A percentile compares a stretch with the other conserved stretches of the same genome.
These are phyloP conservation scores for Euura lappo DNA, from an alignment of 1,140 invertebrate species.

Conservation along the genomic window DNA sequence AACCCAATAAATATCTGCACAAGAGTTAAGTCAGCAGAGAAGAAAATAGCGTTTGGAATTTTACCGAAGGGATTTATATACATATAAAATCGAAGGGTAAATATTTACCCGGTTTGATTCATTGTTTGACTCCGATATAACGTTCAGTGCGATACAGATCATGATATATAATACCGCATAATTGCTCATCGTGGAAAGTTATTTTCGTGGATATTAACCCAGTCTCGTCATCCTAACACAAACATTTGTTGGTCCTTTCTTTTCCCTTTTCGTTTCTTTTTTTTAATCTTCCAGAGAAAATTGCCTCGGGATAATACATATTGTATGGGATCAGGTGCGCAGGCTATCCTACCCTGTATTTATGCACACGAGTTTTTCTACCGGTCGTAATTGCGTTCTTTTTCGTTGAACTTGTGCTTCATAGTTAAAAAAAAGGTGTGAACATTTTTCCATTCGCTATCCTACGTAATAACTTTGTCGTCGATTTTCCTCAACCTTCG, in stretches of 20 bases:
- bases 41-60: background rate
- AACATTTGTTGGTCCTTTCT: background rate
- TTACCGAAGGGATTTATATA: background rate
- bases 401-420: background rate
- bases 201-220: no score
- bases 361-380: background rate
- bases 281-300: background rate
- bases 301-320: slow-evolving; percentile 2
- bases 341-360: background rate
- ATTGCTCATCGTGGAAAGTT: no score
- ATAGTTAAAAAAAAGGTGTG: background rate
- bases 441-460: no score
- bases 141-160: no score
- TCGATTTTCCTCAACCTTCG: background rate
- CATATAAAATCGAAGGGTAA: background rate
- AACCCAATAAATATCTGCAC: background rate
- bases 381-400: background rate
- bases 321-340: background rate
- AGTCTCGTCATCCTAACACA: no score
- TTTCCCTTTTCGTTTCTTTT: background rate
- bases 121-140: no score
- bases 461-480: no score
- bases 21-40: background rate
- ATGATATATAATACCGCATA: no score
- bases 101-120: background rate